Evolutionary conservation across 2,888 invertebrate genomes (phyloP), one percentile per base, ranked within the genome.

Genomic region (Pecten maximus): DNA sequence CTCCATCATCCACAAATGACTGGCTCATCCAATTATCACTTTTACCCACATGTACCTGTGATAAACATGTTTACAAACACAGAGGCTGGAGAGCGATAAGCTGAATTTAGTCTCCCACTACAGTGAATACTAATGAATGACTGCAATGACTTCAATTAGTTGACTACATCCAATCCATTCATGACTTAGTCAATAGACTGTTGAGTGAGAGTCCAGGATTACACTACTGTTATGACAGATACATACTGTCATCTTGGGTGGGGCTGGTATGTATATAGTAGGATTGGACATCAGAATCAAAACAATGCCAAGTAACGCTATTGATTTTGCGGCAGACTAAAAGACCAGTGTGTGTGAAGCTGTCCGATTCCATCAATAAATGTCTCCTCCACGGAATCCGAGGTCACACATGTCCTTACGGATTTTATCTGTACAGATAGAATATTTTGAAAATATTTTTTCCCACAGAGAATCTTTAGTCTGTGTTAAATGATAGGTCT

Each of bases 1-100:
- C 8, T 74, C 74, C 74, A 74, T 74, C 74, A 74, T 35, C 28
- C 4, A 74, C 74, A 74, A 74, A 74, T 74, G 28, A 74, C 74
- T 28, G 15, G 74, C 35, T 28, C 74, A 74, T 35, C 74, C 74
- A 74, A 74, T 74, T 74, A 74, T 74, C 74, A 74, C 74, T 35
- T 28, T 35, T 35, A 2, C 74, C 35, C 74, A 74, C 35, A 28
- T 74, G 74, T 74, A 16, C 60, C 48, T n/a, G 35, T 74, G 74
- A 74, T 74, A 74, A 74, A 74, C 74, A 8, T 74, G 74, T 74
- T 74, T 74, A 74, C 74, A 74, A 74, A 74, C 74, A 74, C 28
- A 28, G 10, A 28, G 74, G 74, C 8, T 28, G 74, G 35, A 74
- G 35, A 23, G 4, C 8, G 28, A 19, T n/a, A n/a, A n/a, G n/a